Conservation (phyloP, 2,888 invertebrate species). For the Diarsia dahlii region DNA sequence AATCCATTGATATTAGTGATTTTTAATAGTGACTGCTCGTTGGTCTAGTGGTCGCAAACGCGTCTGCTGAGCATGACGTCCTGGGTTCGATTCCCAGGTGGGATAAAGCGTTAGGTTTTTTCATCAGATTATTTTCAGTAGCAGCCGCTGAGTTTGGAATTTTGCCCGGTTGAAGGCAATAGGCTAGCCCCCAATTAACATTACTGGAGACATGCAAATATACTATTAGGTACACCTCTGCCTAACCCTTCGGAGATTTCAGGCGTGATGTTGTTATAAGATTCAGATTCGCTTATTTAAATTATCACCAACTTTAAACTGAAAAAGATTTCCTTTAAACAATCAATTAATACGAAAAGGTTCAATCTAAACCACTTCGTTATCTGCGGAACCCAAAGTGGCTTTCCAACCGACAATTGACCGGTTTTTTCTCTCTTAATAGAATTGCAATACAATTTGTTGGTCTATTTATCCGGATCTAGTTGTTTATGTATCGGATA, state of each 20-base stretch:
- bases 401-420: constrained; percentile 7
- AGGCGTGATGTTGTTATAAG: too few relatives aligned
- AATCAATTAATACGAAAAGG: background rate
- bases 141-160: too few relatives aligned
- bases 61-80: too few relatives aligned
- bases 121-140: too few relatives aligned
- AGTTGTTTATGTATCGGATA: constrained; percentile 38
- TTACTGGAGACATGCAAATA: too few relatives aligned
- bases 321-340: background rate
- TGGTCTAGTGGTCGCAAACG: too few relatives aligned
- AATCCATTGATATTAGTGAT: background rate
- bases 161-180: too few relatives aligned
- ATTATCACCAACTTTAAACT: background rate
- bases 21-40: background rate
- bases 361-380: background rate
- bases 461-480: constrained; percentile 27
- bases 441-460: constrained; percentile 41
- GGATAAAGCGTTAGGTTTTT: too few relatives aligned
- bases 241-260: too few relatives aligned
- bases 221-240: too few relatives aligned
- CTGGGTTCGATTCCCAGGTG: too few relatives aligned
- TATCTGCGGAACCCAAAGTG: constrained; percentile 17
- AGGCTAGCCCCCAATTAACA: too few relatives aligned
- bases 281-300: background rate
- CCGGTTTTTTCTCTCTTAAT: constrained; percentile 32